Evolutionary conservation across 2,797 vertebrate species (phyloP), one percentile per base, ranked within the genome.

Genomic region (Clarias platycephalus): DNA sequence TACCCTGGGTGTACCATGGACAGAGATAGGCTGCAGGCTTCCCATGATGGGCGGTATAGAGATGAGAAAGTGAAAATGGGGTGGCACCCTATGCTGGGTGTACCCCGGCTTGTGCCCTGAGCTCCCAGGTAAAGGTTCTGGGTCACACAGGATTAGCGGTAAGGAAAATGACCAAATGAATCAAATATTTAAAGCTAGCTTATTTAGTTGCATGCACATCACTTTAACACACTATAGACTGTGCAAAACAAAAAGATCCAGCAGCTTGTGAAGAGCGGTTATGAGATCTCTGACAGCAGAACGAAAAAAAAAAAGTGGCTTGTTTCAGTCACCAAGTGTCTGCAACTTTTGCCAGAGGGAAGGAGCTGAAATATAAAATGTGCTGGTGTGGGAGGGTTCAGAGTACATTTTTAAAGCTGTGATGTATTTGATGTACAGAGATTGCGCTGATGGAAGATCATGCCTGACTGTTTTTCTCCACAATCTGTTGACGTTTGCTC

Each of bases 361-460:
- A 80, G 40, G n/a, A 80, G n/a, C 62, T 64, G n/a, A 53, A 80
- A 49, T 80, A 49, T 40, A 20, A 64, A n/a, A 37, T 44, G n/a
- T 66, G 62, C 77, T 49, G n/a, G n/a, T 64, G 37, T 80, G 62
- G 40, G 37, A 6, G 60, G 60, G 77, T 37, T 63, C 60, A 63
- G 60, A 63, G 60, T 22, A 77, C 31, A 60, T 37, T 60, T 34
- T 77, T 37, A 77, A 60, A 60, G 31, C 28, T 37, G 28, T 37
- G 57, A 60, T 77, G 74, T 60, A 58, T 77, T 34, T 77, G 74
- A 77, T 77, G 55, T 34, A 37, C 74, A 58, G 74, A 60, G 72
- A 76, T 13, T 20, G 9, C 20, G 34, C 4, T 24, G 28, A 60
- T 57, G 28, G 57, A 60, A 34, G 31, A 77, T 60, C 31, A 15